These are phyloP conservation scores for Columbina picui DNA, from an alignment of 2,113 vertebrate species.

Conservation along the genomic window DNA sequence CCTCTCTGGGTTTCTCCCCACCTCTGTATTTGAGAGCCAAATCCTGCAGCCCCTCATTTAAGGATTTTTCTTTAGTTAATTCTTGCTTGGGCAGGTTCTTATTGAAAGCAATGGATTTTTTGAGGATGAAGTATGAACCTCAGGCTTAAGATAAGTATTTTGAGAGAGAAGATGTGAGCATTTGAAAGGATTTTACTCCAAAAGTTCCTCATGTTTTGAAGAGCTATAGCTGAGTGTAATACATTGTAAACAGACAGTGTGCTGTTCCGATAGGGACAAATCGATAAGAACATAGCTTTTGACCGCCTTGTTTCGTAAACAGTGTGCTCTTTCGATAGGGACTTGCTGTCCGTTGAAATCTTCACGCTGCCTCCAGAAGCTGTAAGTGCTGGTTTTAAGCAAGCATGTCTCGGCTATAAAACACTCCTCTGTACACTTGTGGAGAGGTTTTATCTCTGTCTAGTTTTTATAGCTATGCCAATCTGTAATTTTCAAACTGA, in stretches of 20 bases:
- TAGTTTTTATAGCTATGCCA: not conserved
- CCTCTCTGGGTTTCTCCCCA: not conserved
- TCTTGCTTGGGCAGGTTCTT: not conserved
- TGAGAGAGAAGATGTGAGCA: not conserved
- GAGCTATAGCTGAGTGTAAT: not conserved
- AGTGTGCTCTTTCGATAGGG: not conserved
- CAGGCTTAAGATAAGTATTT: not conserved
- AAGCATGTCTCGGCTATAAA: conserved; percentile 31
- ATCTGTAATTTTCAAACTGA: conserved; percentile 18
- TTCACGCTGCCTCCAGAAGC: not conserved
- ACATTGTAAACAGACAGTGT: not conserved
- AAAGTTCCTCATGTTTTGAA: not conserved
- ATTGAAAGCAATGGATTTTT: not conserved
- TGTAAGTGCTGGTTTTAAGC: conserved; percentile 46
- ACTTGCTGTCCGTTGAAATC: not conserved
- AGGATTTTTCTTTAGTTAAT: not conserved
- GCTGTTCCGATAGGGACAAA: not conserved
- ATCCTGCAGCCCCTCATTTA: not conserved
- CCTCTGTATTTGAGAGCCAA: not conserved
- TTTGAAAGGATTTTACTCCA: not conserved
- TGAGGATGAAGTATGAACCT: not conserved
- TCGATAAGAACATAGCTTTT: no score
- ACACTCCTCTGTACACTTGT: not conserved
- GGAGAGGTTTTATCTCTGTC: conserved; percentile 10
- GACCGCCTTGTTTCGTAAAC: no score